These are phyloP conservation scores for Ceratosolen solmsi DNA, from an alignment of 1,140 invertebrate genomes.

Conservation along the genomic window DNA sequence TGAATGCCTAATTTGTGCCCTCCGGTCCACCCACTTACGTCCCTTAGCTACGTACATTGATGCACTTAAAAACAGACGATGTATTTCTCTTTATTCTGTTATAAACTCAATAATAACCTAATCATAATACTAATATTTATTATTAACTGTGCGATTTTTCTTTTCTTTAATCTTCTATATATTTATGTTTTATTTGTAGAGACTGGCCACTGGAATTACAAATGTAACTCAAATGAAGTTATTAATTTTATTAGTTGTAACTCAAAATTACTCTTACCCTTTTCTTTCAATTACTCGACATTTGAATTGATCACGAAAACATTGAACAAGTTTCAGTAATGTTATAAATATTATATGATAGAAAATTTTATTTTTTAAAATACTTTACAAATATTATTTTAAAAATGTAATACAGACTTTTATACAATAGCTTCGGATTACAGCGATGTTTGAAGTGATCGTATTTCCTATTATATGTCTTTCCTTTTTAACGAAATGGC, in stretches of 20 bases:
- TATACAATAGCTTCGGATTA: neutral
- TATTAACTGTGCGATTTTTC: too few species aligned
- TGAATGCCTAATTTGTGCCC: constrained; percentile 45
- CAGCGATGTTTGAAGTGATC: neutral
- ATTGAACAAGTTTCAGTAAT: too few species aligned
- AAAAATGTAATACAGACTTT: neutral
- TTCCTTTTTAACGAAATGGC: neutral
- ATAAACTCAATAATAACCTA: neutral
- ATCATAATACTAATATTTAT: too few species aligned
- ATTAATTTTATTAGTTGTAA: too few species aligned
- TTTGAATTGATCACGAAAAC: too few species aligned
- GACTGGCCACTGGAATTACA: too few species aligned
- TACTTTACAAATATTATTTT: neutral
- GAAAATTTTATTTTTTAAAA: neutral
- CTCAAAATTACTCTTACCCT: too few species aligned
- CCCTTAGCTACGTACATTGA: neutral
- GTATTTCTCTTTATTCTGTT: neutral
- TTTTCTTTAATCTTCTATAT: too few species aligned
- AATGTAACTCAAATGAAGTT: too few species aligned
- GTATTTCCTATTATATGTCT: constrained; percentile 2
- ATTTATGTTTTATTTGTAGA: too few species aligned
- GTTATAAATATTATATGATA: too few species aligned
- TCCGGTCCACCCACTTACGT: neutral
- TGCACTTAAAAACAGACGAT: neutral
- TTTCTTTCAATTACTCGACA: too few species aligned